A percentile compares a stretch with the other conserved stretches of the same genome.
Evolutionary conservation across 2,797 vertebrate species (phyloP).

Genomic region (Sebastes vulpes): DNA sequence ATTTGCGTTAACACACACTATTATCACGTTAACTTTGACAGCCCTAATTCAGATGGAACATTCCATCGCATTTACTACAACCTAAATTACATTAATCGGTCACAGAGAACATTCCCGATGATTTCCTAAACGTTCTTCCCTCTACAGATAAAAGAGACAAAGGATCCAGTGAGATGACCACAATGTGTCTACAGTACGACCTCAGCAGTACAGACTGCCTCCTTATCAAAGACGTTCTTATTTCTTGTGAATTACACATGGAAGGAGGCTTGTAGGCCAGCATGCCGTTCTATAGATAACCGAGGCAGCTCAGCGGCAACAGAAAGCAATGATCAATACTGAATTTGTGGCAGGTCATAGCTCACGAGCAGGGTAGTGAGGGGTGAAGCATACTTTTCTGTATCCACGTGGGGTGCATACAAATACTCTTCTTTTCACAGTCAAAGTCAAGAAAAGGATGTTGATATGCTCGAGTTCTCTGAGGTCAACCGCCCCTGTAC

Average conservation of each 20-base stretch:
- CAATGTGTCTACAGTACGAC: constrained; percentile 42
- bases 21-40: too few relatives aligned
- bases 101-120: neutral
- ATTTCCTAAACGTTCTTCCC: constrained; percentile 23
- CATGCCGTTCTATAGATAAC: constrained; percentile 54
- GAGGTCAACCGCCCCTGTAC: constrained; percentile 24
- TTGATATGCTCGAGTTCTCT: constrained; percentile 4
- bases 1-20: too few relatives aligned
- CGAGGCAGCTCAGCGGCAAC: constrained; percentile 50
- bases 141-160: constrained; percentile 35
- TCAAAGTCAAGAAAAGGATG: constrained; percentile 37
- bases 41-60: neutral
- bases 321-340: constrained; percentile 72
- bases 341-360: constrained; percentile 65
- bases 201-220: constrained; percentile 23
- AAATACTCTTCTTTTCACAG: constrained; percentile 32
- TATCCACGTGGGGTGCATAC: constrained; percentile 48
- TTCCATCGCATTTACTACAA: neutral
- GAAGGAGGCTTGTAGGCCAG: constrained; percentile 26
- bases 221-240: constrained; percentile 45
- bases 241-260: constrained; percentile 47
- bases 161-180: constrained; percentile 25
- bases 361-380: constrained; percentile 42
- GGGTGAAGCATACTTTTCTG: constrained; percentile 43
- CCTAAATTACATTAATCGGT: neutral